Evolutionary conservation across 2,113 vertebrate species (phyloP).

Genomic region (Salminus brasiliensis): DNA sequence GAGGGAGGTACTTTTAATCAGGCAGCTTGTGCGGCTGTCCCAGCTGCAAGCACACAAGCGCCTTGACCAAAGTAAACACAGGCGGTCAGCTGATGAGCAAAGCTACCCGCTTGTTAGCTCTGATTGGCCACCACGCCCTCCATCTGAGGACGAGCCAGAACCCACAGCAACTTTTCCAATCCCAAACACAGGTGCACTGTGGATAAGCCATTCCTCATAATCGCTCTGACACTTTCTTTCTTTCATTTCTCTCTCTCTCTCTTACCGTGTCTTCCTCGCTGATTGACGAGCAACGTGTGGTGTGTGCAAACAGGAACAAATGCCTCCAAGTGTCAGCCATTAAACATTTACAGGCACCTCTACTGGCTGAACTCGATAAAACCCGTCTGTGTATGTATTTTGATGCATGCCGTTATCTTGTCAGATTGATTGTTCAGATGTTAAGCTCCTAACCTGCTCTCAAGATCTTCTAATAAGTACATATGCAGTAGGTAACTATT

Average conservation of each 20-base stretch:
- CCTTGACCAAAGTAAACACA: slow-evolving; percentile 37
- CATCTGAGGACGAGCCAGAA: slow-evolving; percentile 33
- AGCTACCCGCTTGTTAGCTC: slow-evolving; percentile 48
- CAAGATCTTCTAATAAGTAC: not conserved
- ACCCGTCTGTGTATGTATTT: slow-evolving; percentile 7
- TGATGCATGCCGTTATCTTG: slow-evolving; percentile 14
- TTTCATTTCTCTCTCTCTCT: slow-evolving; percentile 27
- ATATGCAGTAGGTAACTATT: not conserved
- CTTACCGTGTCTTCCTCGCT: not conserved
- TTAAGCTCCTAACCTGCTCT: not conserved
- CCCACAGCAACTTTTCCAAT: slow-evolving; percentile 39
- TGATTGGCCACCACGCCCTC: slow-evolving; percentile 51
- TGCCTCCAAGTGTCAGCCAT: slow-evolving; percentile 13
- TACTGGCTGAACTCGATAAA: not conserved
- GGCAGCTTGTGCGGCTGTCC: slow-evolving; percentile 34
- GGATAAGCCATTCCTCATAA: slow-evolving; percentile 3
- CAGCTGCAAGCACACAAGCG: slow-evolving; percentile 42
- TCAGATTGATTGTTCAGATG: not conserved
- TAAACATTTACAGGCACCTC: not conserved
- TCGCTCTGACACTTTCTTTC: not conserved
- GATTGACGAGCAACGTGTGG: slow-evolving; percentile 15
- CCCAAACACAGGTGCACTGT: slow-evolving; percentile 44
- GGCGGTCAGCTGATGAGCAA: slow-evolving; percentile 41
- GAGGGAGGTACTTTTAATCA: slow-evolving; percentile 47
- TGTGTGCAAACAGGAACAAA: slow-evolving; percentile 2